These are phyloP conservation scores for Osmerus mordax DNA, from an alignment of 2,113 vertebrate species.

Conservation along the genomic window DNA sequence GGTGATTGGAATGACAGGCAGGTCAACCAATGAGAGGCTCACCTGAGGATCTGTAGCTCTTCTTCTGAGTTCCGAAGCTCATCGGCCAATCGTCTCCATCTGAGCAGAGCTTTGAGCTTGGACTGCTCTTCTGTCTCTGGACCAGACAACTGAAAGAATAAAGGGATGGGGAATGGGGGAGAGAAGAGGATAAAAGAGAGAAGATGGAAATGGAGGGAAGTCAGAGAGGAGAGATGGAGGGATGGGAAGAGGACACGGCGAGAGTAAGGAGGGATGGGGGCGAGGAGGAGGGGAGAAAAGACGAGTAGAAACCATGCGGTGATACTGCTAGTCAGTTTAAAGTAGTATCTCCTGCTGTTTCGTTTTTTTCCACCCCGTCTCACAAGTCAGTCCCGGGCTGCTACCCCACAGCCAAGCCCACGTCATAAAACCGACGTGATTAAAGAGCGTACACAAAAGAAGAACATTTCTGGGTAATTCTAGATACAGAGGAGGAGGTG, in stretches of 20 bases:
- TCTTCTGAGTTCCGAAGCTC: slow-evolving; percentile 86
- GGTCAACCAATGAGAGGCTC: slow-evolving; percentile 11
- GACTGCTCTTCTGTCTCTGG: slow-evolving; percentile 72
- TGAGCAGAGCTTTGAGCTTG: slow-evolving; percentile 83
- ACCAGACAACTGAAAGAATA: slow-evolving; percentile 68
- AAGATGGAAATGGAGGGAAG: neutral
- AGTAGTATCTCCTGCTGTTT: neutral
- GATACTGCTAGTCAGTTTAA: neutral
- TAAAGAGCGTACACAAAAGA: slow-evolving; percentile 28
- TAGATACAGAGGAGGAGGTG: slow-evolving; percentile 33
- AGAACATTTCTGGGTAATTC: slow-evolving; percentile 37
- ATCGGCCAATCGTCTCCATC: slow-evolving; percentile 84
- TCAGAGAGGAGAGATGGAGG: neutral
- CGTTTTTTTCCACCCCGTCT: neutral
- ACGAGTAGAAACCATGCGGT: neutral
- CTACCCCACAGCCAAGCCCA: slow-evolving; percentile 14
- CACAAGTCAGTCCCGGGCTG: neutral
- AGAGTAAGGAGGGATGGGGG: neutral
- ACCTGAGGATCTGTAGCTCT: slow-evolving; percentile 92
- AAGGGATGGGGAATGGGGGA: neutral
- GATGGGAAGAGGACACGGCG: neutral
- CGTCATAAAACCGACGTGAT: slow-evolving; percentile 30
- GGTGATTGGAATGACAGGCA: neutral
- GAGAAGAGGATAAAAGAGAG: neutral
- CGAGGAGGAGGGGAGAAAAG: neutral